Evolutionary conservation across 1,140 invertebrate species (phyloP), one percentile per base, ranked within the genome.

Genomic region (Plectrocnemia conspersa): DNA sequence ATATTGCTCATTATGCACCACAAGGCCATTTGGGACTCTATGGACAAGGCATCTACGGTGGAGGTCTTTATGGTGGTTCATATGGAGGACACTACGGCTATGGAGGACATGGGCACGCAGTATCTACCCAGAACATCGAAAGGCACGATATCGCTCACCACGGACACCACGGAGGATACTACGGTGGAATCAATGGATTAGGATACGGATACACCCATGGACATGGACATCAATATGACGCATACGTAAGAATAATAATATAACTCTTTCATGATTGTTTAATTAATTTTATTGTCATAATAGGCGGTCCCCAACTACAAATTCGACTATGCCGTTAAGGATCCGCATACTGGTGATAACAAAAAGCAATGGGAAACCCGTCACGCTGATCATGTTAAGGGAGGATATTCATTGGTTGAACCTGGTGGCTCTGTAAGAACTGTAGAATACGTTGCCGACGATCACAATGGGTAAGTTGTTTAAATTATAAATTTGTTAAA

Each of bases 311-410:
- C 62, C 4, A 48, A 58, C 15, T 84, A 84, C 63, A 75, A 74
- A 52, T 83, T 80, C 60, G 80, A 77, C 53, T 84, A 84, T 66
- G 78, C 77, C 19, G 79, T 84, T 7, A 77, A 81, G 55, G 82
- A 84, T 62, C 70, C 74, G 19, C 75, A 79, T 61, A 83, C 77
- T 11, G 80, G 83, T 52, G 79, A 81, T 54, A 69, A 77, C 3
- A 79, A 82, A 64, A 70, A 67, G 58, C 75, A 77, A 58, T 70
- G 76, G 63, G 76, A 78, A 54, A 64, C 65, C 7, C 63, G 74
- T 10, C 69, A 76, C 58, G 76, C 76, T 24, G 73, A 74, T 61
- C 64, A 73, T 22, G 74, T 76, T 4, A 69, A 74, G 41, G 78
- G 76, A 41, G 46, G 50, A 40, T 70, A 68, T 44, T 62, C 63